Evolutionary conservation across 2,888 invertebrate genomes (phyloP).

Genomic region (Campoplex capitator): DNA sequence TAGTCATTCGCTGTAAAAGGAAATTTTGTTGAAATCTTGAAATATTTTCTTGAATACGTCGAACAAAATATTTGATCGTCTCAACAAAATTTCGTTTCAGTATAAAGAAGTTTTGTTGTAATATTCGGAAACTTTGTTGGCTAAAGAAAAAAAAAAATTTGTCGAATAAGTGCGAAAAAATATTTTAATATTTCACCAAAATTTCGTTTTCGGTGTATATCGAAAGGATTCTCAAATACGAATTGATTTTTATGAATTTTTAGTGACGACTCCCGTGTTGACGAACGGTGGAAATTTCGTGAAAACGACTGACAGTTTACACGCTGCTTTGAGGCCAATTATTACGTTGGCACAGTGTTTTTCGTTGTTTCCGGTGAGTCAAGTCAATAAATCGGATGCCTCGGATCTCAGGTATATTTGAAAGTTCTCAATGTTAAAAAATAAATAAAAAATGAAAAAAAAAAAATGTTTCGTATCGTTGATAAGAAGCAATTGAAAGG

Average conservation of each 20-base stretch:
- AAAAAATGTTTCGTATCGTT: not conserved
- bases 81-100: too few relatives aligned
- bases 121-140: too few relatives aligned
- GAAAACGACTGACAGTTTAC: constrained; percentile 83
- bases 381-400: constrained; percentile 84
- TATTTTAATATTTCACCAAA: not conserved
- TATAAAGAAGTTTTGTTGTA: too few relatives aligned
- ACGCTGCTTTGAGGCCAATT: constrained; percentile 85
- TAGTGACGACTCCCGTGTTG: constrained; percentile 71
- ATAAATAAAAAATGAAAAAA: too few relatives aligned
- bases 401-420: constrained; percentile 81
- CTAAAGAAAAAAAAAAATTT: too few relatives aligned
- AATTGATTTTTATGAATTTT: not conserved
- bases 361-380: constrained; percentile 86
- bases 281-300: constrained; percentile 72
- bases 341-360: constrained; percentile 86
- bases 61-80: not conserved
- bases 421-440: constrained; percentile 4
- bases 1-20: too few relatives aligned
- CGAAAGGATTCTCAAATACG: not conserved
- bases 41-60: not conserved
- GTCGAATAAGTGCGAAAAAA: too few relatives aligned
- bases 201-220: too few relatives aligned
- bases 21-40: too few relatives aligned
- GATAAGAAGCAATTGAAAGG: not conserved